These are phyloP conservation scores for Malthinus seriepunctatus DNA, from an alignment of 2,888 invertebrate species.

Conservation along the genomic window DNA sequence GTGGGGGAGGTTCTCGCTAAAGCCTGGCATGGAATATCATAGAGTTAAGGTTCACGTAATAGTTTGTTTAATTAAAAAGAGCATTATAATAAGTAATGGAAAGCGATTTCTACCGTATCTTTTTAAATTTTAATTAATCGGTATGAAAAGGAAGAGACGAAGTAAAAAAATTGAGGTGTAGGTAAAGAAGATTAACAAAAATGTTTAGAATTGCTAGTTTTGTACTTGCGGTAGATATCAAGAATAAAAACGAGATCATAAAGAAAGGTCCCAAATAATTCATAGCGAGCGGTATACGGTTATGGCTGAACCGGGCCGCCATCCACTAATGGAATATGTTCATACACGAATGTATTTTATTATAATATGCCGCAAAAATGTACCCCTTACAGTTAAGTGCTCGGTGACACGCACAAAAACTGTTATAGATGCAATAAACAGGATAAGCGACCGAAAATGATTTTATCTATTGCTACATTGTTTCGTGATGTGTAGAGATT, in stretches of 20 bases:
- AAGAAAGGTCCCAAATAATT: conserved; percentile 34
- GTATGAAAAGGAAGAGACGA: too few relatives aligned
- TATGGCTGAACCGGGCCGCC: conserved; percentile 33
- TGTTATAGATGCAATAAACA: conserved; percentile 30
- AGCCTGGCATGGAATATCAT: too few relatives aligned
- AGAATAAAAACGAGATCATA: conserved; percentile 27
- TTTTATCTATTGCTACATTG: conserved; percentile 26
- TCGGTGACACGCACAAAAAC: conserved; percentile 31
- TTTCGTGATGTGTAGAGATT: conserved; percentile 28
- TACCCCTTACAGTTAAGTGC: conserved; percentile 27
- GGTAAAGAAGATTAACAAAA: conserved; percentile 9
- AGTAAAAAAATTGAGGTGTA: neutral
- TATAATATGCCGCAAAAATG: conserved; percentile 31
- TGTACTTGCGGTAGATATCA: conserved; percentile 28
- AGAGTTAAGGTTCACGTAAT: too few relatives aligned
- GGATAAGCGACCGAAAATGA: conserved; percentile 25
- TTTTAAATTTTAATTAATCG: too few relatives aligned
- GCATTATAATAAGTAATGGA: too few relatives aligned
- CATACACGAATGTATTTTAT: conserved; percentile 33
- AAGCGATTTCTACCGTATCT: too few relatives aligned
- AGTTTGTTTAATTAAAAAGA: too few relatives aligned
- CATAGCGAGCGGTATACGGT: conserved; percentile 34
- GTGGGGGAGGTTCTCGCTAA: too few relatives aligned
- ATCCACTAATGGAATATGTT: conserved; percentile 33
- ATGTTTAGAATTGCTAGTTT: conserved; percentile 16